These are phyloP conservation scores for Pseudomyrmex flavicornis DNA, from an alignment of 1,140 invertebrate species.

Conservation along the genomic window DNA sequence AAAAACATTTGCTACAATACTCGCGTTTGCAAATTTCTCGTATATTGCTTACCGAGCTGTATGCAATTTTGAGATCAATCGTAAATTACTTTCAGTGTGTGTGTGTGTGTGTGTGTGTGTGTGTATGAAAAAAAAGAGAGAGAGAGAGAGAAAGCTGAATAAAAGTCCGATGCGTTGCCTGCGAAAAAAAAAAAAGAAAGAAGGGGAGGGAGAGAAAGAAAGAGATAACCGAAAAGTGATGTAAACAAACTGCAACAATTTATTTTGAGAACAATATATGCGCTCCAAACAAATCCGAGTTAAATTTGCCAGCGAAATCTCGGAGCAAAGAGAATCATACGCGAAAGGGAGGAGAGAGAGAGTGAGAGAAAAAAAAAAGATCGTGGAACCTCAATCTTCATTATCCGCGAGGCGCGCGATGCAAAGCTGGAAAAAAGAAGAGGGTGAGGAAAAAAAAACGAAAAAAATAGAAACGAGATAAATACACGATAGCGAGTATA, in stretches of 20 bases:
- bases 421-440: slow-evolving; percentile 36
- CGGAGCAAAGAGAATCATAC: slow-evolving; percentile 26
- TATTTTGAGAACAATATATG: slow-evolving; percentile 1
- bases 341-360: slow-evolving; percentile 55
- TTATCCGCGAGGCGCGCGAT: slow-evolving; percentile 42
- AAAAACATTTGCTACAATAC: background rate
- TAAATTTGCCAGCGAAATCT: slow-evolving; percentile 25
- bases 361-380: too few relatives aligned
- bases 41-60: background rate
- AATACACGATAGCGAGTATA: slow-evolving; percentile 41
- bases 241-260: slow-evolving; percentile 35
- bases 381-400: slow-evolving; percentile 66
- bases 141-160: too few relatives aligned
- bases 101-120: too few relatives aligned
- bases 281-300: background rate
- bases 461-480: background rate
- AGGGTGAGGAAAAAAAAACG: background rate
- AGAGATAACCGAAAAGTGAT: slow-evolving; percentile 7
- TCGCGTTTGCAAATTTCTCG: slow-evolving; percentile 2
- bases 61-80: too few relatives aligned
- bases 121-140: too few relatives aligned
- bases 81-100: too few relatives aligned
- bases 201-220: background rate
- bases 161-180: background rate
- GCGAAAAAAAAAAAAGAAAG: too few relatives aligned